A percentile compares a stretch with the other conserved stretches of the same genome.
These are phyloP conservation scores for Synergus gifuensis DNA, from an alignment of 2,888 invertebrate species.

Conservation along the genomic window DNA sequence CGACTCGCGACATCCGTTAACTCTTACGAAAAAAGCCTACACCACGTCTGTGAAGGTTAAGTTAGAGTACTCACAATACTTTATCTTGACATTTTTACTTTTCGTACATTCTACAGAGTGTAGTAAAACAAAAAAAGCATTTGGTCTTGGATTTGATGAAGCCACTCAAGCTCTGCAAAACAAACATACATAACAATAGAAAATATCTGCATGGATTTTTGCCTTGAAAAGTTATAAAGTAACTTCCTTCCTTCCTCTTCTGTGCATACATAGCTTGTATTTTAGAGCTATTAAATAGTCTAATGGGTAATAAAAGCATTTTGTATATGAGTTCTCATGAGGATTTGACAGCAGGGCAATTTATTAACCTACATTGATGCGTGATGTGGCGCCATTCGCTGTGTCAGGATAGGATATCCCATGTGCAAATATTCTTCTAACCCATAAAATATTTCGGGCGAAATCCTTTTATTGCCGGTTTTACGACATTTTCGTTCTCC, in stretches of 20 bases:
- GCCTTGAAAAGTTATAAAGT: conserved; percentile 3
- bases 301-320: conserved; percentile 29
- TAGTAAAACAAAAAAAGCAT: no score
- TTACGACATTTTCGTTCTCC: conserved; percentile 20
- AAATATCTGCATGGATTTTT: background rate
- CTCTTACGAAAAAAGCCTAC: conserved; percentile 27
- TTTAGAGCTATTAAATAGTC: conserved; percentile 13
- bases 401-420: conserved; percentile 34
- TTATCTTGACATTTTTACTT: conserved; percentile 12
- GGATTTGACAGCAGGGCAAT: conserved; percentile 23
- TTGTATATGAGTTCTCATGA: conserved; percentile 15
- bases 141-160: no score
- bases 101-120: background rate
- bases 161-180: no score
- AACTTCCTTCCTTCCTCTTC: background rate
- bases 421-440: conserved; percentile 39
- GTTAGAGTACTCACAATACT: background rate
- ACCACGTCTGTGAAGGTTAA: conserved; percentile 6
- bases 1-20: conserved; percentile 30
- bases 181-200: no score
- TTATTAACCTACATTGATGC: conserved; percentile 20
- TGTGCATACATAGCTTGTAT: background rate
- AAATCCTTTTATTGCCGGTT: conserved; percentile 36
- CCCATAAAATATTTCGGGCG: conserved; percentile 30
- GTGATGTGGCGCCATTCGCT: conserved; percentile 30